phyloP scores from a whole-genome alignment of 53 echinoderm and acorn worm species.

The Patiria pectinifera region DNA sequence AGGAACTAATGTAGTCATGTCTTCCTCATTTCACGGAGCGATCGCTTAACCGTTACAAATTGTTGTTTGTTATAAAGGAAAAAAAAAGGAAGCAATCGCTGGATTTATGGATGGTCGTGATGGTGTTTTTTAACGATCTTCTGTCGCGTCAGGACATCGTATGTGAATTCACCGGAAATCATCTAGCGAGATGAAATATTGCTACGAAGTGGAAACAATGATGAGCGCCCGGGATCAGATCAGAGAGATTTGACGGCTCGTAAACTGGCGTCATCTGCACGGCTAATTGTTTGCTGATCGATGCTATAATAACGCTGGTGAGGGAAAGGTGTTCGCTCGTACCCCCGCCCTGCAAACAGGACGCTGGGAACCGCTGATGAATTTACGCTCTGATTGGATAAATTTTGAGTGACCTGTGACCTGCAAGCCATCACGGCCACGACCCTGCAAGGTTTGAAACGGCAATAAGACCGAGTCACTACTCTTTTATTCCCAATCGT shows the following conservation, averaged over 20 bases:
- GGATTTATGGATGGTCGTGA: background rate
- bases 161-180: background rate
- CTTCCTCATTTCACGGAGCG: background rate
- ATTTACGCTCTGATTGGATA: no score
- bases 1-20: background rate
- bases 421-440: no score
- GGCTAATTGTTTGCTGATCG: background rate
- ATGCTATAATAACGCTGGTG: background rate
- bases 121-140: background rate
- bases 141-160: background rate
- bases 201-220: constrained; percentile 1
- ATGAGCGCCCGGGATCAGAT: background rate
- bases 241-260: background rate
- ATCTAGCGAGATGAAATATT: background rate
- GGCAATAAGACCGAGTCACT: no score
- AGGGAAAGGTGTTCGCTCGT: no score
- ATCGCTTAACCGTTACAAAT: background rate
- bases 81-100: background rate
- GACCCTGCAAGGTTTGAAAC: no score
- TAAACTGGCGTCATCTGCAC: background rate
- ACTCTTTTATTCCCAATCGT: no score
- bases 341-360: no score
- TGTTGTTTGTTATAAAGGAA: background rate
- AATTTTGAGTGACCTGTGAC: no score
- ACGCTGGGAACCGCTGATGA: no score